Evolutionary conservation across 2,888 invertebrate genomes (phyloP), one percentile per base, ranked within the genome.

Genomic region (Taphrorychus bicolor): DNA sequence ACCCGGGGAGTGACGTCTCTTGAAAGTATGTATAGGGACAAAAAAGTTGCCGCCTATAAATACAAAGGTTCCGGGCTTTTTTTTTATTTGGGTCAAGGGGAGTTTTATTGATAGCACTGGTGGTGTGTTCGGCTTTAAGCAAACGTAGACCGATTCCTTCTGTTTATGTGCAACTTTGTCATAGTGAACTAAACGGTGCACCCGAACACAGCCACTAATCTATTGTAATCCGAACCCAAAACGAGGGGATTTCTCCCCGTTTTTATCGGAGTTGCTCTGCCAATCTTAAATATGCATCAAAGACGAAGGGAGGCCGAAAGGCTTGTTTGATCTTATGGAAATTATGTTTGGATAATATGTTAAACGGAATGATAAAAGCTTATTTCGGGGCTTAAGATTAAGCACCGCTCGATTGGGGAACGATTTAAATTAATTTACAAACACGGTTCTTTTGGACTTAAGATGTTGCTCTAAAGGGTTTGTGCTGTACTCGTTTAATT

Each of bases 271-370:
- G 62, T 67, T 62, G 49, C 52, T 40, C 49, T 59, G 24, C 54
- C 59, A 67, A 68, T 68, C 68, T 68, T 59, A 68, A 68, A 68
- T 68, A 68, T 68, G 68, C 68, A 68, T 68, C 68, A 63, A 54
- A 60, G 57, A 59, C 53, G 58, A 41, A 48, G 48, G 63, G 42
- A 59, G 18, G 45, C 62, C 45, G 23, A 61, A 66, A 66, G 54
- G 41, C 62, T 63, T 62, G 68, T 68, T 68, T 68, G 68, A 68
- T 68, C 68, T 68, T 59, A 63, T 68, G 68, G 63, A 68, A 68
- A 68, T 68, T 63, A 68, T 63, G 56, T 62, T 59, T 63, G 62
- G 59, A 61, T 66, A 67, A 67, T 62, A 67, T 67, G 67, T 67
- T 58, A 67, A 67, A 59, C 67, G 67, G 67, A 67, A 67, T 62